Conservation (phyloP, 2,797 vertebrate species). For the Pangasius krempfi region DNA sequence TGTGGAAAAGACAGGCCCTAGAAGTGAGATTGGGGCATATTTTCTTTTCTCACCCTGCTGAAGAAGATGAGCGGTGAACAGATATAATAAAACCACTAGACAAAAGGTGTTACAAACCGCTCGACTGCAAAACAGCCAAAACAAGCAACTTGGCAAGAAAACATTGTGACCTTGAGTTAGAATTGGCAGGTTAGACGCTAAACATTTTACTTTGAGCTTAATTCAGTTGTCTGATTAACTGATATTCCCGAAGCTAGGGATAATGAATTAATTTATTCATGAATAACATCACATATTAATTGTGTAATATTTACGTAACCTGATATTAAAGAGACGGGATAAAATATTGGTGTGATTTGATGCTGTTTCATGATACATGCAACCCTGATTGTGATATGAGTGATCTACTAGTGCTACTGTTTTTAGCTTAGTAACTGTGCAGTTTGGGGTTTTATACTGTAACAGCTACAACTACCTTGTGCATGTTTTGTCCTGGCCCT, state of each 20-base stretch:
- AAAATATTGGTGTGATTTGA: background rate
- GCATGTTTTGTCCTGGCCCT: background rate
- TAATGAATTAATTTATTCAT: background rate
- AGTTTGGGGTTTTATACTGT: background rate
- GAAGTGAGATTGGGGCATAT: background rate
- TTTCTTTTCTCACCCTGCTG: background rate
- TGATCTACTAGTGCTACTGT: no score
- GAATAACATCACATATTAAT: no score
- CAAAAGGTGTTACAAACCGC: background rate
- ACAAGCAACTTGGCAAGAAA: background rate
- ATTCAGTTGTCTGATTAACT: background rate
- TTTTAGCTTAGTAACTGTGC: background rate
- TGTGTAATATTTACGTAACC: background rate
- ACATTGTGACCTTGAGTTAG: background rate
- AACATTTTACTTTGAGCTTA: background rate
- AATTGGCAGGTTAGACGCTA: background rate
- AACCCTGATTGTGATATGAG: no score
- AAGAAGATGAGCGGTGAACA: background rate
- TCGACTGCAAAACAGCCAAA: background rate
- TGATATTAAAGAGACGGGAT: background rate
- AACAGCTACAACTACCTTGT: background rate
- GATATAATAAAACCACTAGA: background rate
- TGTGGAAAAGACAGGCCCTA: background rate
- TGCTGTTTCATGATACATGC: background rate
- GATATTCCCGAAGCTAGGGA: background rate